Evolutionary conservation across 2,797 vertebrate genomes (phyloP).

Genomic region (Pseudocheirus occidentalis): DNA sequence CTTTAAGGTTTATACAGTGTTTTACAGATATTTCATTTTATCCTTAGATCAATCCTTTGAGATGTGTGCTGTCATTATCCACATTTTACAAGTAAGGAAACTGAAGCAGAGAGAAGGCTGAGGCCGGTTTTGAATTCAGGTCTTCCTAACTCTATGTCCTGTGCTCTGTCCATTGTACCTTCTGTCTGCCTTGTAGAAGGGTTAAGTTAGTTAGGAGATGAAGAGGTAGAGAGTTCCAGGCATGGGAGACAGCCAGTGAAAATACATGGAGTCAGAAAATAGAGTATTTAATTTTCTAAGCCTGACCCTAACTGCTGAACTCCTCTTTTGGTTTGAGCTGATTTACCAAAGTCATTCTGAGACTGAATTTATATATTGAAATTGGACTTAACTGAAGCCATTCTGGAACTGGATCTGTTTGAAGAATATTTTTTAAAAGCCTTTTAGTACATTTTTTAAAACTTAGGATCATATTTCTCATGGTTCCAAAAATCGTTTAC

Average conservation of each 20-base stretch:
- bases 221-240: neutral
- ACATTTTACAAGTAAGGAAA: too few species aligned
- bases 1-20: too few species aligned
- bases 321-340: neutral
- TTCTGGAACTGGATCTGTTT: neutral
- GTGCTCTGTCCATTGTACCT: neutral
- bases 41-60: too few species aligned
- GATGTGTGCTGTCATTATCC: too few species aligned
- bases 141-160: too few species aligned
- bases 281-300: neutral
- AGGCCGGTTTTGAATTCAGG: too few species aligned
- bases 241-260: neutral
- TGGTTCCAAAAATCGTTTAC: neutral
- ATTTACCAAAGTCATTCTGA: neutral
- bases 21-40: too few species aligned
- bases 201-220: neutral
- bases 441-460: neutral
- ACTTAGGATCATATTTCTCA: neutral
- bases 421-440: neutral
- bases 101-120: too few species aligned
- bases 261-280: neutral
- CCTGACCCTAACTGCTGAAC: neutral
- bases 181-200: neutral
- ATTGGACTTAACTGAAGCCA: neutral
- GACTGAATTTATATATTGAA: neutral